Percentiles rank a stretch among this genome's conserved stretches.
phyloP scores from a whole-genome alignment of 92 coral and sea anemone genomes.

The Parazoanthus swiftii region DNA sequence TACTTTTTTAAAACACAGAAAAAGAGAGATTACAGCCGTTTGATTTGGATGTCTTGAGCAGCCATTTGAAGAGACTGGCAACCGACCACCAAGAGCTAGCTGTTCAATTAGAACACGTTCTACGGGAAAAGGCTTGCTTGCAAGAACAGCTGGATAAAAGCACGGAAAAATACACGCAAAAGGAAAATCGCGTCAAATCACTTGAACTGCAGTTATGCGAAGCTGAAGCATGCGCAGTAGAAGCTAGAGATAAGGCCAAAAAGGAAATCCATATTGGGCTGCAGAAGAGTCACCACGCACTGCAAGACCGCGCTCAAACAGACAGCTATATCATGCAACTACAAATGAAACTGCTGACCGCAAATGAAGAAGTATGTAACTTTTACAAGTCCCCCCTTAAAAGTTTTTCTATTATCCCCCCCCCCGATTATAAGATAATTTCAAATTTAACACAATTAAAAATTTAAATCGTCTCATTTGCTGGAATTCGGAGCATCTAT shows the following conservation, averaged over 20 bases:
- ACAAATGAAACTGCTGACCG: constrained; percentile 66
- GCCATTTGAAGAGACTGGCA: constrained; percentile 59
- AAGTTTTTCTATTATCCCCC: not conserved
- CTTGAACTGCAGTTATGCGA: constrained; percentile 56
- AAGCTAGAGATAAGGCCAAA: constrained; percentile 48
- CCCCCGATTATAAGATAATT: too few relatives aligned
- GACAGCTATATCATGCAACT: constrained; percentile 68
- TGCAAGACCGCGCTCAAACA: constrained; percentile 52
- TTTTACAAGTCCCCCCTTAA: not conserved
- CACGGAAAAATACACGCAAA: constrained; percentile 50
- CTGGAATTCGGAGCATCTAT: too few relatives aligned
- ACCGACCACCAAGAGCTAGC: constrained; percentile 67
- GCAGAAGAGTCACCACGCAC: constrained; percentile 36
- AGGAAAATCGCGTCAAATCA: constrained; percentile 49
- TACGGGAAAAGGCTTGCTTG: constrained; percentile 51
- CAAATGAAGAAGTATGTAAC: constrained; percentile 53
- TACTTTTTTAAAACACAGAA: constrained; percentile 1
- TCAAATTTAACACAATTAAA: too few relatives aligned
- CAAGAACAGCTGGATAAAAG: constrained; percentile 57
- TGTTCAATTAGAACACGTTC: constrained; percentile 48
- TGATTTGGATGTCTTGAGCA: constrained; percentile 63
- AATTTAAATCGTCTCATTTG: too few relatives aligned
- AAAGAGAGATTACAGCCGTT: constrained; percentile 21
- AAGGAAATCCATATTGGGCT: constrained; percentile 45
- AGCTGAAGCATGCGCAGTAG: constrained; percentile 46